Base-by-base conservation (phyloP, 2,888 invertebrate species). In the Habroteleia sp. region DNA sequence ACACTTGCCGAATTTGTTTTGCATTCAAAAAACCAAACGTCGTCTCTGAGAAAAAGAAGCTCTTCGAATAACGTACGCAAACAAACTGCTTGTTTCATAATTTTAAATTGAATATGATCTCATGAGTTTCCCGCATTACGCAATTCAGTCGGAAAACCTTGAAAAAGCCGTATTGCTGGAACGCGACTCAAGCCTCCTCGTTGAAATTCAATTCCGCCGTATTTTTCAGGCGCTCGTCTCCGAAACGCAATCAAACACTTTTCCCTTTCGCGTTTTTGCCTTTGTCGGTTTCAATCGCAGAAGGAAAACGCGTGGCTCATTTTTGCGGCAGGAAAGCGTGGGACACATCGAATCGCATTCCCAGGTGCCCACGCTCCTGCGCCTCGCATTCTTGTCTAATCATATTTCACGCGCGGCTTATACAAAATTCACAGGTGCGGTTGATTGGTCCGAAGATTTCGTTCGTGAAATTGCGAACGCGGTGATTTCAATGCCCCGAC, bases 401-500 rank as follows among this genome's bases (percentile, higher is more conserved):
- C 52, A 58, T 16, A 37, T 52, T 54, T 62, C 25, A 72, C 65
- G 65, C 65, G 58, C 58, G 33, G 23, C 58, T 52, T 37, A 27
- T 44, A 58, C 50, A 29, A 65, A 60, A 65, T 56, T 65, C 44
- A 52, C 50, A 72, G 71, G 60, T 60, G 73, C 60, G 52, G 58
- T 35, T 73, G 48, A 72, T 73, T 44, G 48, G 54, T 14, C 52
- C 54, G 48, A 66, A 52, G 48, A 66, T 74, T 68, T 56, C 39
- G 52, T 52, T 52, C 46, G 58, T 52, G 20, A 65, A 60, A 65
- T 44, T 63, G 23, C 29, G 39, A 33, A 41, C 23, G 29, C 54
- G 37, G 73, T 44, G 73, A 73, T 73, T 73, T 73, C 58, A 73
- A 60, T 60, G 60, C 54, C 50, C 23, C 44, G 41, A 44, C 50